These are phyloP conservation scores for Syrmaticus mikado DNA, from an alignment of 2,113 vertebrate genomes.

Conservation along the genomic window DNA sequence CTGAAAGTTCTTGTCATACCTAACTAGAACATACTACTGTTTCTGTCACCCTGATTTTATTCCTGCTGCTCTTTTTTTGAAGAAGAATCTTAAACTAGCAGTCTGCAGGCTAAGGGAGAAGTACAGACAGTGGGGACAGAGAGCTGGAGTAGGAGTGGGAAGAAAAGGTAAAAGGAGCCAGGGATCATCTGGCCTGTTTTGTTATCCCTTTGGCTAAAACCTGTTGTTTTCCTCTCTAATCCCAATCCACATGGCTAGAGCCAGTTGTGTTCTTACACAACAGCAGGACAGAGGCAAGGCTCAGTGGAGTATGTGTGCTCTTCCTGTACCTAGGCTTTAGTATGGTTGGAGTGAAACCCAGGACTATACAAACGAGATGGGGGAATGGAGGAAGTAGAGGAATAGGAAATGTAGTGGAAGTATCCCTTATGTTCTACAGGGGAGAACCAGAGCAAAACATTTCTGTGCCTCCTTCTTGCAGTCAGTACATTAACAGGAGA, in stretches of 20 bases:
- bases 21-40: neutral
- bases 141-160: neutral
- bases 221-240: neutral
- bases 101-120: neutral
- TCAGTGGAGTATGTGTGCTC: neutral
- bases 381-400: neutral
- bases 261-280: neutral
- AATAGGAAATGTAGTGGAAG: neutral
- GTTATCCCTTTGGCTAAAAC: neutral
- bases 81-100: neutral
- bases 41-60: neutral
- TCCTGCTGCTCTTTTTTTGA: neutral
- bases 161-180: neutral
- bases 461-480: neutral
- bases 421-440: neutral
- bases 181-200: neutral
- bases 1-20: neutral
- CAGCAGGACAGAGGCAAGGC: neutral
- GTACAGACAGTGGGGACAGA: fast-evolving
- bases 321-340: neutral
- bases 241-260: fast-evolving
- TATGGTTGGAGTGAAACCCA: neutral
- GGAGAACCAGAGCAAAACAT: neutral
- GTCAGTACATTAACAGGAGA: fast-evolving
- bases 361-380: neutral